Conservation (phyloP, 2,888 invertebrate species). For the Charanyca ferruginea region DNA sequence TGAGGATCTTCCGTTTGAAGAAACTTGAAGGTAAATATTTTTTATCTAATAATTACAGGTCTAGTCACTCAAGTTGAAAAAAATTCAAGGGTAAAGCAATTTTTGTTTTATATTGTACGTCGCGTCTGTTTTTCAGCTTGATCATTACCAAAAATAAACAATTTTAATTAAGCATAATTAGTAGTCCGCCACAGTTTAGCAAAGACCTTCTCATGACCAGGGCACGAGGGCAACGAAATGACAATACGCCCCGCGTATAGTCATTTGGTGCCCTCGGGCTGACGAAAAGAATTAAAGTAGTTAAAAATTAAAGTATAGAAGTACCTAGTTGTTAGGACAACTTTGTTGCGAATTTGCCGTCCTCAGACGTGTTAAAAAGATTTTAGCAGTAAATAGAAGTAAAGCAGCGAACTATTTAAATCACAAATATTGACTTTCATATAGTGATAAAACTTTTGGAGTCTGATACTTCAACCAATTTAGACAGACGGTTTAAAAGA, state of each 20-base stretch:
- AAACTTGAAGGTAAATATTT: background rate
- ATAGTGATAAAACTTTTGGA: background rate
- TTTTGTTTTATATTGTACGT: background rate
- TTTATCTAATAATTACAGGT: background rate
- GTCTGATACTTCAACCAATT: background rate
- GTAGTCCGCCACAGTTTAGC: no score
- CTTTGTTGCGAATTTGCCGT: background rate
- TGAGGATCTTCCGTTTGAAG: constrained; percentile 5
- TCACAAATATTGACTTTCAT: background rate
- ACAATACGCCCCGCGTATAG: background rate
- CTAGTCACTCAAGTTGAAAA: background rate
- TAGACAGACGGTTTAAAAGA: background rate
- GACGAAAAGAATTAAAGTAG: background rate
- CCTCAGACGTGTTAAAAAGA: background rate
- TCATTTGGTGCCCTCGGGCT: background rate
- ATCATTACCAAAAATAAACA: background rate
- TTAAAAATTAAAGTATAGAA: no score
- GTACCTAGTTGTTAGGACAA: no score
- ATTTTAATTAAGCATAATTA: background rate
- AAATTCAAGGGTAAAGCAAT: constrained; percentile 1
- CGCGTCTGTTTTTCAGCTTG: background rate
- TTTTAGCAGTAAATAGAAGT: no score
- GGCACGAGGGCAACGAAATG: no score
- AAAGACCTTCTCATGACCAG: background rate
- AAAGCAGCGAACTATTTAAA: no score